Percentiles rank a stretch among this genome's conserved stretches.
Conservation (phyloP, 1,140 invertebrate species). For the silkworm (Bombyx mori) region ASM3026992v2 NC_085121.1:10257001-10257500, state of each 20-base stretch:
- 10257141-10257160: constrained; percentile 94
- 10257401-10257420: too few relatives aligned
- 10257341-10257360: constrained; percentile 1
- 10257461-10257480: too few relatives aligned
- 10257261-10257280: constrained; percentile 90
- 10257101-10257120: too few relatives aligned
- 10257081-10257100: too few relatives aligned
- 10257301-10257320: constrained; percentile 48
- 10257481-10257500: too few relatives aligned
- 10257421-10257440: too few relatives aligned
- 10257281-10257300: constrained; percentile 78
- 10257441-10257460: too few relatives aligned
- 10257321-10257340: constrained; percentile 33
- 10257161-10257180: constrained; percentile 82
- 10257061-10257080: too few relatives aligned
- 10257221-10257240: constrained; percentile 88
- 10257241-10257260: constrained; percentile 83
- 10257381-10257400: too few relatives aligned
- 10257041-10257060: too few relatives aligned
- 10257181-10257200: constrained; percentile 89
- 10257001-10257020: too few relatives aligned
- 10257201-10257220: constrained; percentile 90
- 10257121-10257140: constrained; percentile 38
- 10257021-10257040: too few relatives aligned
- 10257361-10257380: neutral